phyloP scores from a whole-genome alignment of 2,888 invertebrate genomes.

The Leucophora obtusa region DNA sequence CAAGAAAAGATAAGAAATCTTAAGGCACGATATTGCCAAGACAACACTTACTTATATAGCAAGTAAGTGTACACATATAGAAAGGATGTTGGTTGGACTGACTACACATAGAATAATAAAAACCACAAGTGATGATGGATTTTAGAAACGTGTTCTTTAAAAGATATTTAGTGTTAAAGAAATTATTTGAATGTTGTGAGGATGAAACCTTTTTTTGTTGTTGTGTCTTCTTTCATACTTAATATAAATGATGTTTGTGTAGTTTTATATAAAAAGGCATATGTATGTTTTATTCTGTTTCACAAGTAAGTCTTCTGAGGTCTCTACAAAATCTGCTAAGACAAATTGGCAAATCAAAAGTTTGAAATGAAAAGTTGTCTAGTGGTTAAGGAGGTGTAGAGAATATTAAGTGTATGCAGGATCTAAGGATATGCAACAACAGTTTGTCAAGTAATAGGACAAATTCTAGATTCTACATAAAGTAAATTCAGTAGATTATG shows the following conservation, averaged over 20 bases:
- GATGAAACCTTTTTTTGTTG: not conserved
- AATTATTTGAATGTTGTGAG: conserved; percentile 1
- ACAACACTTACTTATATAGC: conserved; percentile 40
- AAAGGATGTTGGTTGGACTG: not conserved
- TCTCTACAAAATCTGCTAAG: not conserved
- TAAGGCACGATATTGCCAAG: conserved; percentile 55
- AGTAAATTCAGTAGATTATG: too few relatives aligned
- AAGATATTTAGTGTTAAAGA: conserved; percentile 63
- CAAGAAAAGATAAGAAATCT: conserved; percentile 59
- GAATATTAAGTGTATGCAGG: too few relatives aligned
- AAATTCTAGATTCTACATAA: too few relatives aligned
- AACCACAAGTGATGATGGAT: conserved; percentile 69
- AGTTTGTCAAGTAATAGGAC: too few relatives aligned
- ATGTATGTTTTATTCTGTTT: conserved; percentile 29
- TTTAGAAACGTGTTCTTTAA: conserved; percentile 73
- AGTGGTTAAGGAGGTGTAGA: too few relatives aligned
- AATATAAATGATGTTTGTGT: conserved; percentile 60
- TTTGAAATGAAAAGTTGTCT: too few relatives aligned
- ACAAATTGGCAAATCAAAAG: too few relatives aligned
- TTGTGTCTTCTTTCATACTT: not conserved
- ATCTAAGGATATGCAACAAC: too few relatives aligned
- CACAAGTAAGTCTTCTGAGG: not conserved
- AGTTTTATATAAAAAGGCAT: conserved; percentile 27
- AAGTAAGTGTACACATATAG: conserved; percentile 1
- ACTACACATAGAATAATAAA: conserved; percentile 8